Percentiles rank a stretch among this genome's conserved stretches.
Evolutionary conservation across 2,888 invertebrate genomes (phyloP).

Genomic region (Drosophila formosana): DNA sequence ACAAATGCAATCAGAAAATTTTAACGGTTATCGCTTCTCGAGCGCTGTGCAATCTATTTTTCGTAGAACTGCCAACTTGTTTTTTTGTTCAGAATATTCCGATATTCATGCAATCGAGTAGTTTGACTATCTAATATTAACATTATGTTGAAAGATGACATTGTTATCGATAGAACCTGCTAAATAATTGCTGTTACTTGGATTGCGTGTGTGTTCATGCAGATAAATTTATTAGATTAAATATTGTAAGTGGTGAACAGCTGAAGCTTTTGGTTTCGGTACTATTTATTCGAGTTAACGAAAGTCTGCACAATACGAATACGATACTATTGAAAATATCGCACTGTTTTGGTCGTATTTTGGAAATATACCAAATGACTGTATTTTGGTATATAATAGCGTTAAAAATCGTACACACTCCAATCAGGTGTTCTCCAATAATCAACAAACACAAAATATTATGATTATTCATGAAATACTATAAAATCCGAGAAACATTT

Average conservation of each 20-base stretch:
- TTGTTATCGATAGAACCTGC: background rate
- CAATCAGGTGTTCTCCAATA: background rate
- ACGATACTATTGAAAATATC: no score
- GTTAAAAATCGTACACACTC: background rate
- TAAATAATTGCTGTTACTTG: no score
- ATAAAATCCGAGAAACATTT: background rate
- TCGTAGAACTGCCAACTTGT: background rate
- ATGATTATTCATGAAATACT: background rate
- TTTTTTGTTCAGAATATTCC: background rate
- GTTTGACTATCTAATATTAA: background rate
- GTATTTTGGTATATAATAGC: slow-evolving; percentile 4
- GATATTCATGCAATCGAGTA: background rate
- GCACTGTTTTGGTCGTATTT: background rate
- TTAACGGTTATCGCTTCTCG: slow-evolving; percentile 13
- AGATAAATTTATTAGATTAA: no score
- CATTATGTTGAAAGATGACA: background rate
- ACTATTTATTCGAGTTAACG: no score
- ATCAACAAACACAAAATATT: background rate
- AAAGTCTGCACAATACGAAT: no score
- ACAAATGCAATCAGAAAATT: slow-evolving; percentile 12
- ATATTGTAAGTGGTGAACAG: no score
- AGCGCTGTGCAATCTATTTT: background rate
- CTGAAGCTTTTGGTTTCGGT: no score
- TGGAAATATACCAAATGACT: background rate
- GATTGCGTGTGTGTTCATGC: no score